Percentiles rank a stretch among this genome's conserved stretches.
Conservation (phyloP, 2,113 vertebrate species). For the Cyphomyrus discorhynchus region DNA sequence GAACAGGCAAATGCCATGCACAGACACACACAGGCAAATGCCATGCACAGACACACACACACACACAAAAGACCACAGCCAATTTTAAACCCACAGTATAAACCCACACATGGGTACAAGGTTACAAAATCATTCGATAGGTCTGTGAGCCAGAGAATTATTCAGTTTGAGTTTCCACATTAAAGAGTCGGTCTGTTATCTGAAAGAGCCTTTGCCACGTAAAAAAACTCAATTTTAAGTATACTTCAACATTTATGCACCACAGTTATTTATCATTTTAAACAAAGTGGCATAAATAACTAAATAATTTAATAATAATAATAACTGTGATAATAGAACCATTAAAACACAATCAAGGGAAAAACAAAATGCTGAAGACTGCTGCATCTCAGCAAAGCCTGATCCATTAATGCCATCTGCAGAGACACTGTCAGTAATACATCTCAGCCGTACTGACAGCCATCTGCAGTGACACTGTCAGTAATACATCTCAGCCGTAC, state of each 20-base stretch:
- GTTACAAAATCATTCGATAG: neutral
- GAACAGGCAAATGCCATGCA: neutral
- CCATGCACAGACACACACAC: neutral
- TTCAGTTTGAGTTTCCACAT: neutral
- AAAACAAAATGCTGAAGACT: neutral
- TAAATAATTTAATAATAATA: neutral
- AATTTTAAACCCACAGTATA: neutral
- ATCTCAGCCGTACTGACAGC: neutral
- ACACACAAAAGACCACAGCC: neutral
- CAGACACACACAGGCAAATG: neutral
- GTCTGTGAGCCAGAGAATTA: neutral
- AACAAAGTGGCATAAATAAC: neutral
- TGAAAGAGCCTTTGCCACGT: neutral
- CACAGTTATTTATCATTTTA: neutral
- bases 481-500: too few species aligned
- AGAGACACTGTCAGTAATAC: neutral
- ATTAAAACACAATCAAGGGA: neutral
- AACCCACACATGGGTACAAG: neutral
- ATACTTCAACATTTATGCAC: neutral
- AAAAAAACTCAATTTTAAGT: neutral
- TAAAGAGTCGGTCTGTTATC: neutral
- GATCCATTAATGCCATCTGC: neutral
- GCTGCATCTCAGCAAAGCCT: neutral
- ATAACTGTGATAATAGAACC: neutral
- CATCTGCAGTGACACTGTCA: too few species aligned